A percentile compares a stretch with the other conserved stretches of the same genome.
Conservation (phyloP, 1,140 invertebrate species). For the Dendroctonus ponderosae region DNA sequence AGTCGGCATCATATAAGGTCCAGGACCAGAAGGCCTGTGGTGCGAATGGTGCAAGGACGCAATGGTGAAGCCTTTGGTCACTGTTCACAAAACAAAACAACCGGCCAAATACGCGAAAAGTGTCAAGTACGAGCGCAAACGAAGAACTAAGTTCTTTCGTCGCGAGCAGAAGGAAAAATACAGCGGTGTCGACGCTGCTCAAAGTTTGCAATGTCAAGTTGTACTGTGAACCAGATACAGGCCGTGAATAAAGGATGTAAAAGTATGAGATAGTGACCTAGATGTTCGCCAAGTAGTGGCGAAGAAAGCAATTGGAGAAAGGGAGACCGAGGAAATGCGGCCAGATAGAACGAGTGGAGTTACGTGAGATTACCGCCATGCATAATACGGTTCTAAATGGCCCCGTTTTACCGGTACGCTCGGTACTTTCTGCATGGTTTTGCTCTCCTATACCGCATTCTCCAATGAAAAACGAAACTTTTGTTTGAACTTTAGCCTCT, state of each 20-base stretch:
- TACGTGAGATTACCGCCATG: conserved; percentile 51
- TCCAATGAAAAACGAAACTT: conserved; percentile 23
- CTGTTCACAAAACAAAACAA: conserved; percentile 32
- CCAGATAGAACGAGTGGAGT: conserved; percentile 46
- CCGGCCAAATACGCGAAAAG: conserved; percentile 11
- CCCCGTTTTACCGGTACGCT: conserved; percentile 27
- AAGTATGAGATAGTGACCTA: conserved; percentile 52
- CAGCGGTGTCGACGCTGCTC: conserved; percentile 22
- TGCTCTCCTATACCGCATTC: conserved; percentile 22
- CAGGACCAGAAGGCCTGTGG: conserved; percentile 38
- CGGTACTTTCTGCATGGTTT: conserved; percentile 28
- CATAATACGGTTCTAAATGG: conserved; percentile 43
- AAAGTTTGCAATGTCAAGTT: conserved; percentile 36
- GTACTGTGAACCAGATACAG: conserved; percentile 33
- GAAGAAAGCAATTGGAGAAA: conserved; percentile 51
- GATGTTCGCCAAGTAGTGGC: conserved; percentile 48
- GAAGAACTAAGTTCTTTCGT: conserved; percentile 24
- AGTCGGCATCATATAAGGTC: conserved; percentile 43
- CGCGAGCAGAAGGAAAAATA: conserved; percentile 9
- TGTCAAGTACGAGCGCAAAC: conserved; percentile 7
- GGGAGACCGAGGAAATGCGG: conserved; percentile 50
- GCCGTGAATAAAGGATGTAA: conserved; percentile 45
- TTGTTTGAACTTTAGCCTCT: no score
- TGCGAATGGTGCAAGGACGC: conserved; percentile 38
- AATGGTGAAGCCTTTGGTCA: conserved; percentile 41